Evolutionary conservation across 2,797 vertebrate species (phyloP).

Genomic region (Taeniopygia guttata): DNA sequence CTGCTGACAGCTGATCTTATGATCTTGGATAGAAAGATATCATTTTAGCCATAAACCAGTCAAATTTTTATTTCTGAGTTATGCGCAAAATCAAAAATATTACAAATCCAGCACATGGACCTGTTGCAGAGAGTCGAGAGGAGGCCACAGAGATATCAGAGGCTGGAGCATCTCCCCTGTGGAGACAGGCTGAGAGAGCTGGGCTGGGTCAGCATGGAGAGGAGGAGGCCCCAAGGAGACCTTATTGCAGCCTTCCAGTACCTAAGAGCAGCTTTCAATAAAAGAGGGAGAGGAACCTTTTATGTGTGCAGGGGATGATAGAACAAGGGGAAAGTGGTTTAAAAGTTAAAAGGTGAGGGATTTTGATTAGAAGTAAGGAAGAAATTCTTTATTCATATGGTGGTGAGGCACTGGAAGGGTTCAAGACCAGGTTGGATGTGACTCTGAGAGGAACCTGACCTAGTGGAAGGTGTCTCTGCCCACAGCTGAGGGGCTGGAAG

Average conservation of each 20-base stretch:
- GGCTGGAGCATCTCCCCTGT: not conserved
- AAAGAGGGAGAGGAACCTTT: not conserved
- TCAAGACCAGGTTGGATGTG: not conserved
- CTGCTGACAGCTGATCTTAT: not conserved
- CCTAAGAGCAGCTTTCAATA: not conserved
- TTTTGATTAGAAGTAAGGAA: not conserved
- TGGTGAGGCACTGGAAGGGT: not conserved
- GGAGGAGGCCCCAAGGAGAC: not conserved
- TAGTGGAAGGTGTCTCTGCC: not conserved
- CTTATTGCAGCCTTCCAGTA: not conserved
- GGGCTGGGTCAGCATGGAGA: too few relatives aligned
- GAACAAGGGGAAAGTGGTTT: not conserved
- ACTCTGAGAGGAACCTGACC: not conserved
- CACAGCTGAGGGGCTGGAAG: not conserved
- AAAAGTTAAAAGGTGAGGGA: not conserved
- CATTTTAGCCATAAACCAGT: not conserved
- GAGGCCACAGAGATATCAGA: too few relatives aligned
- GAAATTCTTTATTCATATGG: not conserved
- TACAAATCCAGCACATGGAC: not conserved
- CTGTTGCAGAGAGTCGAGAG: rapidly evolving
- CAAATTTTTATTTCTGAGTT: not conserved
- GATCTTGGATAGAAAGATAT: not conserved
- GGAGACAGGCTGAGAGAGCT: not conserved
- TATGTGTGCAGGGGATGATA: not conserved
- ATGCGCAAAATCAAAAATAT: not conserved